Percentiles rank a stretch among this genome's conserved stretches.
Conservation (phyloP, 2,888 invertebrate genomes). For the Crepidodera aurea region DNA sequence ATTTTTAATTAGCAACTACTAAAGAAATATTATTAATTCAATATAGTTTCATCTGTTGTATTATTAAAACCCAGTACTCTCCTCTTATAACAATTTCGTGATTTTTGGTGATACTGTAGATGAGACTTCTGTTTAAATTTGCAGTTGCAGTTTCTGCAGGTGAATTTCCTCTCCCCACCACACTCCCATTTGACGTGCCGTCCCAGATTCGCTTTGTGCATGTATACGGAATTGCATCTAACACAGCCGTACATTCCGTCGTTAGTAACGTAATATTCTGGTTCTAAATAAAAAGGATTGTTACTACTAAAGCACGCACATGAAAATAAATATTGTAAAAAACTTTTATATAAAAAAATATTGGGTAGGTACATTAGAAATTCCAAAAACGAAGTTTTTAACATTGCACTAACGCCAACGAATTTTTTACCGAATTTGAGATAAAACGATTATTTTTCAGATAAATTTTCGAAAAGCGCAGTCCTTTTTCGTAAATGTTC, state of each 20-base stretch:
- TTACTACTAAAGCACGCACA: neutral
- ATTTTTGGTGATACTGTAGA: slow-evolving; percentile 36
- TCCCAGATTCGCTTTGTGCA: slow-evolving; percentile 31
- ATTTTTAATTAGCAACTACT: too few species aligned
- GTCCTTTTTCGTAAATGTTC: neutral
- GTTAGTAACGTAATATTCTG: slow-evolving; percentile 15
- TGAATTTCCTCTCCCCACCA: slow-evolving; percentile 44
- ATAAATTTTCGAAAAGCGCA: neutral
- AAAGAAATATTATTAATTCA: neutral
- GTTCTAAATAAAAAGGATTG: slow-evolving; percentile 17
- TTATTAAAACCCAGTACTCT: neutral
- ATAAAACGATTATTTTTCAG: neutral
- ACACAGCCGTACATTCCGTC: slow-evolving; percentile 33
- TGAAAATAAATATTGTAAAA: too few species aligned
- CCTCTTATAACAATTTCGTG: slow-evolving; percentile 33
- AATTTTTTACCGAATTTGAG: too few species aligned
- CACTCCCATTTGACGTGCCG: slow-evolving; percentile 46
- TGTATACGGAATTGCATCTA: slow-evolving; percentile 31
- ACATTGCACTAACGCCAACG: too few species aligned
- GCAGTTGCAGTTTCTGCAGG: slow-evolving; percentile 40
- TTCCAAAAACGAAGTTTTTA: too few species aligned
- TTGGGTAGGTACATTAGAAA: too few species aligned
- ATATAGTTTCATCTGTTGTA: neutral
- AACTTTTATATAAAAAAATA: too few species aligned
- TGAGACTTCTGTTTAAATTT: slow-evolving; percentile 46